Evolutionary conservation across 1,140 invertebrate species (phyloP), one percentile per base, ranked within the genome.

Genomic region (Brachionus rubens): DNA sequence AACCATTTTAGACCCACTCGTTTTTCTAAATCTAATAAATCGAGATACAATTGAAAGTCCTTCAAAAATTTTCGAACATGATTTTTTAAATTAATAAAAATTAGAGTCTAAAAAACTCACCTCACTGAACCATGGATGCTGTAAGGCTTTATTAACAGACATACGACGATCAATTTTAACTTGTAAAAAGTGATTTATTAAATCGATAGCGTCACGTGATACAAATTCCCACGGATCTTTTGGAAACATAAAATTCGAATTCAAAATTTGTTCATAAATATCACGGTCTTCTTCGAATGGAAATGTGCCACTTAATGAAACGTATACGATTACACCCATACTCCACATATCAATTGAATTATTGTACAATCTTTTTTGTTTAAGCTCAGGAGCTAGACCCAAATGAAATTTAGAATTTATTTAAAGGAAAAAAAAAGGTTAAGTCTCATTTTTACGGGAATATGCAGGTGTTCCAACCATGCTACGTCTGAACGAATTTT

Each of bases 261-360:
- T 75, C 12, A 21, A 30, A 9, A 75, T 75, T 48, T 75, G 70
- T 21, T 75, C 70, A 5, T 75, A 30, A 36, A 75, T 75, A 16
- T 75, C 70, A 36, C 48, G 16, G 16, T 75, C 70, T 41, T 75
- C 70, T 54, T 75, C 48, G 16, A 75, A 75, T 21, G 70, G 70
- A 56, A 75, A 75, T 16, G 70, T 75, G 2, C 70, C 70, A 28
- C 70, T 75, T 59, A 75, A 75, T 1, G 41, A 48, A 36, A 89
- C 96, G 83, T 99, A 99, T 62, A 98, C 90, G 79, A 99, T 98
- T 0, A 99, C 96, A 24, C 96, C 96, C 62, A 98, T 94, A 80
- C 93, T 96, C 96, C 96, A 99, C 96, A 99, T 98, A 86, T 99
- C 96, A 78, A 99, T 86, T 0, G 94, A 97, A 21, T 96, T 87